Evolutionary conservation across 35 echinoderm and acorn worm species (phyloP), one percentile per base, ranked within the genome.

Genomic region (Heliocidaris erythrogramma): DNA sequence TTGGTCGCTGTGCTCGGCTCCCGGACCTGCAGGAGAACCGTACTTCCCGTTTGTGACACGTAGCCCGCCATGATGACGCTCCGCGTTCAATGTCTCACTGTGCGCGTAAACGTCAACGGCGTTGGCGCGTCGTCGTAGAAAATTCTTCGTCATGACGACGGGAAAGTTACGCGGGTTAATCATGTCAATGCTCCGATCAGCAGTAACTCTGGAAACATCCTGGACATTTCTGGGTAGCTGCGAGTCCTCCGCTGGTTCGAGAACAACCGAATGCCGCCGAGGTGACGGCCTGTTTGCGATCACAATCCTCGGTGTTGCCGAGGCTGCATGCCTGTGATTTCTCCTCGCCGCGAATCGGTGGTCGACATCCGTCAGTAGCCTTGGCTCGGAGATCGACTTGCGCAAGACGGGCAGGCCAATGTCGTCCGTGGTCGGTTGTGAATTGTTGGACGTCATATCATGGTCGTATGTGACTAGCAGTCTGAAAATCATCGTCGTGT

Each of bases 61-160:
- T n/a, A 24, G 47, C 13, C 91, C 49, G 49, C 47, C 24, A 48
- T 59, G 12, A 13, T 92, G 11, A 17, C 31, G 31, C 48, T 13
- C 29, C 16, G 48, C 14, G 24, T 32, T 47, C 32, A 27, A 0
- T 21, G 31, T 48, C 31, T 48, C 48, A 5, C 21, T n/a, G 16
- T 48, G 49, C 13, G 21, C 31, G n/a, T 92, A 48, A 30, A 92
- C 50, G 50, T 92, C 91, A 13, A 48, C 29, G 5, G 48, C 50
- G 49, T 50, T 50, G 13, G 91, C 91, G 21, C 91, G 91, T 14
- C 91, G 47, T 12, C 49, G 47, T 0, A 92, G 91, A n/a, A 52
- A 92, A 59, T 92, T 32, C 50, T 59, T 92, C 49, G 91, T 92
- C 91, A 92, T 92, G 16, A 92, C 49, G 9, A 48, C 91, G 50